Evolutionary conservation across 2,888 invertebrate species (phyloP).

Genomic region (Gymnocheta viridis): DNA sequence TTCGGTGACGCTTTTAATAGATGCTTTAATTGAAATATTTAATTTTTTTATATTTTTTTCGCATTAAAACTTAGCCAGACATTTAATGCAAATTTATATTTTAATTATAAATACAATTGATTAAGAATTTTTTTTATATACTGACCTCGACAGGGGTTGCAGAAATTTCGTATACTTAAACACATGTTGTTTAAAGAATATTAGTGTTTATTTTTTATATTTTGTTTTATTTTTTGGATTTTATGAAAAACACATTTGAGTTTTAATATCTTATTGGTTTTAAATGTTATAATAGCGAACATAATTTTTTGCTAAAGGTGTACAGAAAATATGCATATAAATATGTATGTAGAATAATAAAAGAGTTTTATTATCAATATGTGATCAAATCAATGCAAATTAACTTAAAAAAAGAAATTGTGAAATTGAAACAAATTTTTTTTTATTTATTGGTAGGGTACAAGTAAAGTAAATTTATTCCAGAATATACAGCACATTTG

Average conservation of each 20-base stretch:
- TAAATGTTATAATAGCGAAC: conserved; percentile 8
- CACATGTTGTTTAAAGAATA: conserved; percentile 73
- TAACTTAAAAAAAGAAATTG: not conserved
- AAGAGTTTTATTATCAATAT: not conserved
- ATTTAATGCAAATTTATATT: conserved; percentile 13
- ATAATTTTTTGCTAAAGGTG: conserved; percentile 41
- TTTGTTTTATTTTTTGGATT: conserved; percentile 24
- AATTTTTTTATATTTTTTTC: not conserved
- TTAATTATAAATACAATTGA: conserved; percentile 21
- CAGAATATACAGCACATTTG: too few relatives aligned
- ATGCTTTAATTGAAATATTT: conserved; percentile 1
- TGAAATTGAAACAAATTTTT: too few relatives aligned
- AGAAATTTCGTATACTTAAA: conserved; percentile 78
- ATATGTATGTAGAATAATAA: too few relatives aligned
- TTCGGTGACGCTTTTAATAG: conserved; percentile 19
- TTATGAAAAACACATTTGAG: conserved; percentile 16
- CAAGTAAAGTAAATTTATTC: too few relatives aligned
- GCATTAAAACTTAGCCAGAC: not conserved
- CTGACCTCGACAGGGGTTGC: conserved; percentile 79
- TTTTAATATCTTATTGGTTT: conserved; percentile 28
- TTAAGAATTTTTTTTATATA: conserved; percentile 61
- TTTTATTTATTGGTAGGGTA: too few relatives aligned
- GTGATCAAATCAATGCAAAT: conserved; percentile 5
- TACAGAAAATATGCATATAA: not conserved
- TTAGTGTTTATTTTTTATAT: conserved; percentile 24